A percentile compares a stretch with the other conserved stretches of the same genome.
phyloP scores from a whole-genome alignment of 2,888 invertebrate genomes.

The Anticlea derivata region DNA sequence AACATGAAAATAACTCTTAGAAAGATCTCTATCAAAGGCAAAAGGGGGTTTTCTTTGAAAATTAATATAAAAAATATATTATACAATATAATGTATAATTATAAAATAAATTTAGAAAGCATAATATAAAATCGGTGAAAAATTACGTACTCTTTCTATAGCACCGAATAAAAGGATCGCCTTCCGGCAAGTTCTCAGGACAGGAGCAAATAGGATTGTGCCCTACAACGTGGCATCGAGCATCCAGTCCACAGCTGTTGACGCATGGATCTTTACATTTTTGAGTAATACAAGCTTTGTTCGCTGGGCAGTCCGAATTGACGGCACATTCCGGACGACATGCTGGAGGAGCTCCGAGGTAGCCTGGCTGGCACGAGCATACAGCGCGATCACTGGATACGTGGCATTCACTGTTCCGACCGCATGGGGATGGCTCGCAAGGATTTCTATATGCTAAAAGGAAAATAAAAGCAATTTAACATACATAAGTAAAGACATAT shows the following conservation, averaged over 20 bases:
- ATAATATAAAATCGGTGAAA: too few species aligned
- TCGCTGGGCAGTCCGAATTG: constrained; percentile 89
- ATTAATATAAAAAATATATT: too few species aligned
- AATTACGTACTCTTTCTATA: constrained; percentile 66
- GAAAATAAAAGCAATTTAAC: not conserved
- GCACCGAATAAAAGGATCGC: constrained; percentile 91
- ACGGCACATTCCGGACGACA: constrained; percentile 91
- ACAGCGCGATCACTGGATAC: constrained; percentile 87
- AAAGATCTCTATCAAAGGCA: too few species aligned
- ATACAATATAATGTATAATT: too few species aligned
- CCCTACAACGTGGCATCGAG: constrained; percentile 90
- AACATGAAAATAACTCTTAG: too few species aligned
- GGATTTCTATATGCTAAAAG: constrained; percentile 71
- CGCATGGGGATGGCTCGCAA: constrained; percentile 91
- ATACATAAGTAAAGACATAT: not conserved
- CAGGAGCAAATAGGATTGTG: constrained; percentile 93
- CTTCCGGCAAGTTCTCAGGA: constrained; percentile 85
- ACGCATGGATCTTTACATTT: constrained; percentile 91
- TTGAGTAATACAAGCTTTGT: constrained; percentile 89
- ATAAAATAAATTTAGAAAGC: too few species aligned
- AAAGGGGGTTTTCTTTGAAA: too few species aligned
- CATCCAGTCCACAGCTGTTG: constrained; percentile 90
- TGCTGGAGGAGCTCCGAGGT: constrained; percentile 88
- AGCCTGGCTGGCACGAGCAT: constrained; percentile 89
- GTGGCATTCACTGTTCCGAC: constrained; percentile 89